Evolutionary conservation across 2,113 vertebrate species (phyloP).

Genomic region (Pycnonotus jocosus): DNA sequence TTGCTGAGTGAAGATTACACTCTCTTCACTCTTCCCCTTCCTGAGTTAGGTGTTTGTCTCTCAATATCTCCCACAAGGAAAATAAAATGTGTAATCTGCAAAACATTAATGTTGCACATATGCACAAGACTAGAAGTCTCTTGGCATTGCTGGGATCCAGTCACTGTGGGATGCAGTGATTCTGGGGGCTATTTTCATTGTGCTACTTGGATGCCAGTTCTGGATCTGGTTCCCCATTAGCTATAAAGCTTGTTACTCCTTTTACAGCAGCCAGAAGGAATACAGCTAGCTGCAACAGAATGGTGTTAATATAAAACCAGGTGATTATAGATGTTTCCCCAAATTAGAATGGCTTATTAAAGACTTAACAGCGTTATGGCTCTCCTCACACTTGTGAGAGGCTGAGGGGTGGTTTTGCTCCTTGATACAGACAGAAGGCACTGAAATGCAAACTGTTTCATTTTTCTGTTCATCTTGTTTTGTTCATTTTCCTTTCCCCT

Average conservation of each 20-base stretch:
- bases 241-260: background rate
- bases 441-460: slow-evolving; percentile 40
- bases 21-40: background rate
- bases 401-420: background rate
- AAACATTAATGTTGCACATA: background rate
- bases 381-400: background rate
- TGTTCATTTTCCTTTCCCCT: background rate
- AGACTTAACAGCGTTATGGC: background rate
- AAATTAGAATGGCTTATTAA: background rate
- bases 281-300: background rate
- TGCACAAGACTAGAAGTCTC: background rate
- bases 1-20: background rate
- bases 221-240: background rate
- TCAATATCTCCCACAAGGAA: background rate
- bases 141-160: background rate
- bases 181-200: background rate
- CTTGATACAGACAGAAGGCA: background rate
- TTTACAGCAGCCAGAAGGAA: background rate
- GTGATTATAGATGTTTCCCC: background rate
- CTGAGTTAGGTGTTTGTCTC: background rate
- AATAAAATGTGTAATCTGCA: background rate
- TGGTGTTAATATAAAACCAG: background rate
- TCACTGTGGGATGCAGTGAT: background rate
- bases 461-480: slow-evolving; percentile 34
- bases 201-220: background rate